Percentiles rank a stretch among this genome's conserved stretches.
Conservation (phyloP, 2,113 vertebrate genomes). For the Bothrops jararaca region DNA sequence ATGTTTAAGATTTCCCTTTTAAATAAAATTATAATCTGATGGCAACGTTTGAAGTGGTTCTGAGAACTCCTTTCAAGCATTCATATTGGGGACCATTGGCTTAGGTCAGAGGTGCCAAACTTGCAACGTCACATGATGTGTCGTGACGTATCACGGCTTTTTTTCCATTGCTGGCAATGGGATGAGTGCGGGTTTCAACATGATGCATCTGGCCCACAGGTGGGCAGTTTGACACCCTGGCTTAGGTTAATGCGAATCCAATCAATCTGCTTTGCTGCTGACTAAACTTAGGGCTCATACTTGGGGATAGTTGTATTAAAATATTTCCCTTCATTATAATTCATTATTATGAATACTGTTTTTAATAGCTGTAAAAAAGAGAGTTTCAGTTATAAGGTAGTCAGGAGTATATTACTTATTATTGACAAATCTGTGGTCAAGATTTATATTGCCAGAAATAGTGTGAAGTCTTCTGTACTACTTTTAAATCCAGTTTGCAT, state of each 20-base stretch:
- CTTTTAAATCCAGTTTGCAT: background rate
- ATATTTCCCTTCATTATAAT: no score
- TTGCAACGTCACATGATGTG: no score
- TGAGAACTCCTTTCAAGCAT: background rate
- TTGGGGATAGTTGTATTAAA: background rate
- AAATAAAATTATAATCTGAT: background rate
- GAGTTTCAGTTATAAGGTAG: background rate
- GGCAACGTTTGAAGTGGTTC: background rate
- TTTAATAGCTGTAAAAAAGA: background rate
- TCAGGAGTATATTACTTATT: background rate
- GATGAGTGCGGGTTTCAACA: no score
- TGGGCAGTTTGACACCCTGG: no score
- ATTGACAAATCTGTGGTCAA: background rate
- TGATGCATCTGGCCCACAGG: no score
- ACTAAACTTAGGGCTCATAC: background rate
- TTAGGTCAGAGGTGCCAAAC: background rate
- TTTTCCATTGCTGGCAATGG: no score
- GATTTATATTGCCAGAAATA: background rate
- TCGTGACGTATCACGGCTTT: no score
- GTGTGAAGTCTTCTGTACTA: background rate
- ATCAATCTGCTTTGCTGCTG: background rate
- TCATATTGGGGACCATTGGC: background rate
- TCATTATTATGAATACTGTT: background rate
- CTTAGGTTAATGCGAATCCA: background rate
- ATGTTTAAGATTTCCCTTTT: background rate